Percentiles rank a stretch among this genome's conserved stretches.
phyloP scores from a whole-genome alignment of 2,113 vertebrate genomes.

The Phrynocephalus versicolor region DNA sequence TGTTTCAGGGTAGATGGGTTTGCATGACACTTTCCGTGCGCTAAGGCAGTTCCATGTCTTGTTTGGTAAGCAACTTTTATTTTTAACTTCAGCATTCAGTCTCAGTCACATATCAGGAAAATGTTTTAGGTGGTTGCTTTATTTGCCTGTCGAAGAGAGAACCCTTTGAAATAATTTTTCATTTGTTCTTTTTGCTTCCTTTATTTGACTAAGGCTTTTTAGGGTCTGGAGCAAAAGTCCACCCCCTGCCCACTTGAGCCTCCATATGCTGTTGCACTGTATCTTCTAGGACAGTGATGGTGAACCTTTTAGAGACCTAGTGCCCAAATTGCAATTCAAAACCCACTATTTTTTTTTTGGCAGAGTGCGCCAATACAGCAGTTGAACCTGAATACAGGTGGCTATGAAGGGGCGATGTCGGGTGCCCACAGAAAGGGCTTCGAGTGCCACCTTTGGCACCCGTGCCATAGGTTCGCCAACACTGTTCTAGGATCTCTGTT shows the following conservation, averaged over 20 bases:
- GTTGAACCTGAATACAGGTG: too few species aligned
- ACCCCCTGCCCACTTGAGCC: background rate
- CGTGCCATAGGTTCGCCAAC: too few species aligned
- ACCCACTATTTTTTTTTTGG: too few species aligned
- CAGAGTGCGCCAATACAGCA: too few species aligned
- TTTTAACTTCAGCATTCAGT: constrained; percentile 6
- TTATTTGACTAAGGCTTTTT: background rate
- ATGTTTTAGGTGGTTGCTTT: background rate
- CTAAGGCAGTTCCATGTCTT: constrained; percentile 81
- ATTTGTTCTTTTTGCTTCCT: background rate
- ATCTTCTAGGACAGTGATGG: background rate
- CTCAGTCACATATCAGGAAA: background rate
- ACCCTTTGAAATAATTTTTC: background rate
- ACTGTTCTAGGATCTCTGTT: too few species aligned
- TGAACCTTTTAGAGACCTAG: too few species aligned
- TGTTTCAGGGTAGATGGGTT: constrained; percentile 71
- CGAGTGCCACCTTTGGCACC: too few species aligned
- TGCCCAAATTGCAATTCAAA: too few species aligned
- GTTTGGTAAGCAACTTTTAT: constrained; percentile 75
- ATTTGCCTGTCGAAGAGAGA: background rate
- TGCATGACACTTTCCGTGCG: constrained; percentile 57
- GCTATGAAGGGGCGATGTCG: too few species aligned
- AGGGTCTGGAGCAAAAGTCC: background rate
- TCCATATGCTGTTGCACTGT: too few species aligned
- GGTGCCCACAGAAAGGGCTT: too few species aligned